Evolutionary conservation across 37 sponge, comb jelly and placozoan species (phyloP).

Genomic region (Chondrosia reniformis): DNA sequence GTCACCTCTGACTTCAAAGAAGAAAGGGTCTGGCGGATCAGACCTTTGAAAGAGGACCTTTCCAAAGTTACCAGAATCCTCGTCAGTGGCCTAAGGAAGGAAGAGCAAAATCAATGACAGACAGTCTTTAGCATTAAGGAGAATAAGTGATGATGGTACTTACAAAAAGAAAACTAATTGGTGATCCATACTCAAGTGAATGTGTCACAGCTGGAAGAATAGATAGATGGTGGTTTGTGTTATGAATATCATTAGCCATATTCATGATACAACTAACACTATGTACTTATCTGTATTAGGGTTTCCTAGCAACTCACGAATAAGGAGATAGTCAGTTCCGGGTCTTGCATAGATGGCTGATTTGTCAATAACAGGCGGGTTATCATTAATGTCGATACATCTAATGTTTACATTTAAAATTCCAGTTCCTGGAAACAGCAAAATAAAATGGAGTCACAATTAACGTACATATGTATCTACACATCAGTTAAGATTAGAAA

Average conservation of each 20-base stretch:
- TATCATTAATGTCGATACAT: conserved; percentile 10
- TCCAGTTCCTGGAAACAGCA: neutral
- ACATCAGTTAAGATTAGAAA: neutral
- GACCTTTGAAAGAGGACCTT: neutral
- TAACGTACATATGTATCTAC: neutral
- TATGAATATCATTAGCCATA: too few species aligned
- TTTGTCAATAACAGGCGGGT: neutral
- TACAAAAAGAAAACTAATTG: neutral
- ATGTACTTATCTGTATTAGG: too few species aligned
- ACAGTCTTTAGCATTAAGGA: neutral
- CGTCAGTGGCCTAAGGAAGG: conserved; percentile 2
- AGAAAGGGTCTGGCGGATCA: conserved; percentile 13
- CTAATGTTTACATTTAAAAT: neutral
- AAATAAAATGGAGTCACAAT: neutral
- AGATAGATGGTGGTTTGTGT: too few species aligned
- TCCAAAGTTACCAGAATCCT: neutral
- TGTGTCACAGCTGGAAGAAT: neutral
- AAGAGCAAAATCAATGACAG: neutral
- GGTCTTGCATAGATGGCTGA: conserved; percentile 1
- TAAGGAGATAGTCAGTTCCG: conserved; percentile 2
- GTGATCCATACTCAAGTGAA: neutral
- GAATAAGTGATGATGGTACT: neutral
- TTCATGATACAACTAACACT: too few species aligned
- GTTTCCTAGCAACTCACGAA: conserved; percentile 9
- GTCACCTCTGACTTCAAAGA: neutral